phyloP scores from a whole-genome alignment of 2,888 invertebrate species.

The Ecdyonurus torrentis region DNA sequence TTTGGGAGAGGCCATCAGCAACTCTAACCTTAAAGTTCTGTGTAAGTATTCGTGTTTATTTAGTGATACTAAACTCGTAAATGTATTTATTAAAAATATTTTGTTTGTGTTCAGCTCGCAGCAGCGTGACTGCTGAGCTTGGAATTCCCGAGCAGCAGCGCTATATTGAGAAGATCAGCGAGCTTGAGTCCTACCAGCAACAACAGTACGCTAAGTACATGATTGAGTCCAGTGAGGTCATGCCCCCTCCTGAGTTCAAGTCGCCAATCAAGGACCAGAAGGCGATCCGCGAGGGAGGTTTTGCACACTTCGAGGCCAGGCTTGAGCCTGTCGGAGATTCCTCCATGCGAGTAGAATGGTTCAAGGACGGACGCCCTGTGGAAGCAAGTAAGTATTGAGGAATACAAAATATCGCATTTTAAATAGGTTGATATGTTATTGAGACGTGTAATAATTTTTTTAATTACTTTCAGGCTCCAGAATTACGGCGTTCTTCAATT shows the following conservation, averaged over 20 bases:
- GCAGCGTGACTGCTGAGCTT: conserved; percentile 70
- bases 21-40: conserved; percentile 56
- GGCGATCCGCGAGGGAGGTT: conserved; percentile 77
- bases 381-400: conserved; percentile 51
- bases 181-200: conserved; percentile 66
- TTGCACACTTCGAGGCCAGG: conserved; percentile 89
- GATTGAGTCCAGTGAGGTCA: conserved; percentile 63
- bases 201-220: conserved; percentile 64
- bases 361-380: conserved; percentile 75
- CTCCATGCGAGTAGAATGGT: conserved; percentile 79
- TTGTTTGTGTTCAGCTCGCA: conserved; percentile 33
- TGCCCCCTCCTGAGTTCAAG: conserved; percentile 70
- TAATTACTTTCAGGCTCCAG: conserved; percentile 41
- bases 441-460: background rate
- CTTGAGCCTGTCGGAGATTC: conserved; percentile 87
- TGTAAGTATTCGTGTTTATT: conserved; percentile 21
- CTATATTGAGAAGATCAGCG: conserved; percentile 82
- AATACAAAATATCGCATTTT: background rate
- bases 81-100: background rate
- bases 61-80: background rate
- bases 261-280: conserved; percentile 76
- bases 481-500: conserved; percentile 85
- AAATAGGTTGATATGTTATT: background rate
- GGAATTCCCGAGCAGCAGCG: conserved; percentile 81
- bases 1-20: conserved; percentile 77